phyloP scores from a whole-genome alignment of 2,888 invertebrate species.

The Tolmerus cingulatus region DNA sequence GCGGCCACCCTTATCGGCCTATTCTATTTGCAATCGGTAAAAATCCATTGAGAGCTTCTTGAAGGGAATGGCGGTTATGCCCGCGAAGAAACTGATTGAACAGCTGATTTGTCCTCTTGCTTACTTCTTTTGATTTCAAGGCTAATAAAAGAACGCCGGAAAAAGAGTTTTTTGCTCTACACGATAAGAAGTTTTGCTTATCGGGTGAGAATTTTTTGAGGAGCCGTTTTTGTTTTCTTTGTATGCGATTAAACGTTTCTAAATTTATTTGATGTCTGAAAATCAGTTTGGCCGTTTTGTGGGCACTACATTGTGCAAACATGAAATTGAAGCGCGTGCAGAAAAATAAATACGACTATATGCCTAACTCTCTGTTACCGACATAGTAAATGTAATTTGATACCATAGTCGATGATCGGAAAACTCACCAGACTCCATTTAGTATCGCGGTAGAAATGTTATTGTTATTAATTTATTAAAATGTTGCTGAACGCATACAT shows the following conservation, averaged over 20 bases:
- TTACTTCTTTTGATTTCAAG: not conserved
- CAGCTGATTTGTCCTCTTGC: not conserved
- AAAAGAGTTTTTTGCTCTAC: not conserved
- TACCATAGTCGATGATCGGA: not conserved
- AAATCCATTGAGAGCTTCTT: not conserved
- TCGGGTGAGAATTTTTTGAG: not conserved
- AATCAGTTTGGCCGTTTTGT: not conserved
- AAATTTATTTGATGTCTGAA: not conserved
- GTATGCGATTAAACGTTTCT: not conserved
- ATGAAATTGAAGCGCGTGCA: not conserved
- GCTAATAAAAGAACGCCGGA: not conserved
- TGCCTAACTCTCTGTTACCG: not conserved
- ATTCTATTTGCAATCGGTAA: conserved; percentile 7
- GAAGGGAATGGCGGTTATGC: not conserved
- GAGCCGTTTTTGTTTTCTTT: not conserved
- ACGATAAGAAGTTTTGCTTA: not conserved
- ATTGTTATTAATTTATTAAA: too few relatives aligned
- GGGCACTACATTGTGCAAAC: not conserved
- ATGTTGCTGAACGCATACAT: too few relatives aligned
- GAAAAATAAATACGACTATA: not conserved
- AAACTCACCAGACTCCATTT: too few relatives aligned
- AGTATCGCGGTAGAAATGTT: too few relatives aligned
- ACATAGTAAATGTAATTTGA: not conserved
- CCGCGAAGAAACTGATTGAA: not conserved
- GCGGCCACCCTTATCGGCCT: not conserved